Conservation (phyloP, 2,888 invertebrate species). For the Meteorus colon region DNA sequence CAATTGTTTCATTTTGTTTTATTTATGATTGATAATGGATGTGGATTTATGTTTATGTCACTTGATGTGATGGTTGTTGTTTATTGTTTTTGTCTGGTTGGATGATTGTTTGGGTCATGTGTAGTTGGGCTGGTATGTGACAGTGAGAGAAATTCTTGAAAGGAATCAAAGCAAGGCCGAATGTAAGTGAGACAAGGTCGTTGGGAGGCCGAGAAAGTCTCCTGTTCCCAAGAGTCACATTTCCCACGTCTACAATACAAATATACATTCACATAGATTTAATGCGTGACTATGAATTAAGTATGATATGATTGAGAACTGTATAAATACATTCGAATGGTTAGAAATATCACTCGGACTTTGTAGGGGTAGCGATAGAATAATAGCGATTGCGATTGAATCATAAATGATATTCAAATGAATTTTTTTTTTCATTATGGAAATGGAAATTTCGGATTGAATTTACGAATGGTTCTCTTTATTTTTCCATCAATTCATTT, state of each 20-base stretch:
- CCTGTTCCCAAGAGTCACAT: slow-evolving; percentile 34
- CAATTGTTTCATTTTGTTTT: not conserved
- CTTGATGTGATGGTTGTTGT: slow-evolving; percentile 23
- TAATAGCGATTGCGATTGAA: too few species aligned
- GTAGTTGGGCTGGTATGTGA: not conserved
- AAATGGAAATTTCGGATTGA: too few species aligned
- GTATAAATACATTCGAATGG: not conserved
- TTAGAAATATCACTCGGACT: not conserved
- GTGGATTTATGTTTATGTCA: not conserved
- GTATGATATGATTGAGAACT: slow-evolving; percentile 7
- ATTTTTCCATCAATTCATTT: too few species aligned
- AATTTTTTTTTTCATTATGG: too few species aligned
- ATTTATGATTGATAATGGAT: not conserved
- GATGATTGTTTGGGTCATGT: not conserved
- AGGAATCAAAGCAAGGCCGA: slow-evolving; percentile 42
- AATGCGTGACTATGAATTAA: slow-evolving; percentile 27
- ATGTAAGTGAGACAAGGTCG: slow-evolving; percentile 38
- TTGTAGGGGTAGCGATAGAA: too few species aligned
- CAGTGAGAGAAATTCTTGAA: slow-evolving; percentile 15
- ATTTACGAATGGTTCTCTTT: too few species aligned
- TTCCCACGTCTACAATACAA: slow-evolving; percentile 38
- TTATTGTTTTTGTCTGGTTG: not conserved
- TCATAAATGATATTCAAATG: too few species aligned
- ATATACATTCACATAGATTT: not conserved
- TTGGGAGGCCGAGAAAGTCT: slow-evolving; percentile 36